These are phyloP conservation scores for Thera obeliscata DNA, from an alignment of 2,888 invertebrate genomes.

Conservation along the genomic window DNA sequence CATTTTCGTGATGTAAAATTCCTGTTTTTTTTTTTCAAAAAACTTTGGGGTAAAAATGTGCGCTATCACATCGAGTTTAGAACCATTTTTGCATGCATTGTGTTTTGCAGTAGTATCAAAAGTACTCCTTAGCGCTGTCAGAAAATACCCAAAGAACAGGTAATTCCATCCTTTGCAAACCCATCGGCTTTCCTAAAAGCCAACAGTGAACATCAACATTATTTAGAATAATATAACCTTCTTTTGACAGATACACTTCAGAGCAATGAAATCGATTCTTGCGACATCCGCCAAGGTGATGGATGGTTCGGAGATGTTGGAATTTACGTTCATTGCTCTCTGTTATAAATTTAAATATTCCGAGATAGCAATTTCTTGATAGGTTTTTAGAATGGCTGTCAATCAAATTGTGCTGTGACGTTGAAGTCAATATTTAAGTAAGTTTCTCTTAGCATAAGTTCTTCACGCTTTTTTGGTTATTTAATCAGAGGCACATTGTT, in stretches of 20 bases:
- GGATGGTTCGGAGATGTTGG: no score
- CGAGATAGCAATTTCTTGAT: constrained; percentile 28
- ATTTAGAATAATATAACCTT: no score
- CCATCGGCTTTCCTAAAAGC: no score
- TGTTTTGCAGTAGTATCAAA: background rate
- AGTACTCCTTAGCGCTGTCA: background rate
- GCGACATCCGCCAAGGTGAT: no score
- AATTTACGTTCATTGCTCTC: no score
- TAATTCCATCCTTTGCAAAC: no score
- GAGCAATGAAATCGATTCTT: no score
- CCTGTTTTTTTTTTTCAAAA: background rate
- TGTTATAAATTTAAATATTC: no score
- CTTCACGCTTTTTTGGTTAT: constrained; percentile 58
- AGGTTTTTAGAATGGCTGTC: constrained; percentile 45
- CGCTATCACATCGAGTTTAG: background rate
- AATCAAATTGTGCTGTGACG: constrained; percentile 81
- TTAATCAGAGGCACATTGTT: background rate
- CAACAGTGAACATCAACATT: no score
- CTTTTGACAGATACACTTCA: no score
- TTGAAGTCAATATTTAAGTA: constrained; percentile 75
- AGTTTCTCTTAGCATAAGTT: constrained; percentile 62
- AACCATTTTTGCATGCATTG: background rate
- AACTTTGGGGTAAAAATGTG: background rate
- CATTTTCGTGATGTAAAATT: background rate
- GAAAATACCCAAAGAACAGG: background rate